These are phyloP conservation scores for Triplophysa dalaica DNA, from an alignment of 2,113 vertebrate genomes.

Conservation along the genomic window DNA sequence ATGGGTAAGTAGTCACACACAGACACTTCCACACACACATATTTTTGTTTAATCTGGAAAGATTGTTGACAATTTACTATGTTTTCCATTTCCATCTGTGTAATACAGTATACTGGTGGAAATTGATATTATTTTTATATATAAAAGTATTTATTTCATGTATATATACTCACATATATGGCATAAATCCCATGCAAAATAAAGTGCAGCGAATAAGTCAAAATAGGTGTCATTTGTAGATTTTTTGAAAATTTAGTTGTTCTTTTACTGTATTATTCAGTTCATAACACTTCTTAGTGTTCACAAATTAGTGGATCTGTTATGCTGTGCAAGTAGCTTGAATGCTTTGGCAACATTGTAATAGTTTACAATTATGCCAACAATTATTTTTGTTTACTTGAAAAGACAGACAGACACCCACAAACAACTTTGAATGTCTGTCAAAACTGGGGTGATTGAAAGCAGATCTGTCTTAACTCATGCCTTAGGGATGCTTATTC, in stretches of 20 bases:
- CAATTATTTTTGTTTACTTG: neutral
- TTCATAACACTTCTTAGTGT: neutral
- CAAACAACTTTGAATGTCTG: neutral
- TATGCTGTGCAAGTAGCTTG: neutral
- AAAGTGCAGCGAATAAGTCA: too few relatives aligned
- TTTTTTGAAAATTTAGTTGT: too few relatives aligned
- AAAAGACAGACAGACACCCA: neutral
- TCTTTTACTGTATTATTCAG: neutral
- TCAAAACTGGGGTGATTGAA: conserved; percentile 6
- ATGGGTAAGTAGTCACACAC: conserved; percentile 1
- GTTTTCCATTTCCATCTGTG: too few relatives aligned
- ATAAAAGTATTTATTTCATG: too few relatives aligned
- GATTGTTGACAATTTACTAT: too few relatives aligned
- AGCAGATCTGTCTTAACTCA: neutral
- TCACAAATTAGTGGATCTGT: neutral
- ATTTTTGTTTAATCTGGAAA: neutral
- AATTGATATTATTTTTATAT: too few relatives aligned
- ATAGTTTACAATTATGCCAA: neutral
- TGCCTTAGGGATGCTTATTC: neutral
- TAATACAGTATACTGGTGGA: too few relatives aligned
- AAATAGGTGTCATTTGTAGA: too few relatives aligned
- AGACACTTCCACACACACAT: neutral
- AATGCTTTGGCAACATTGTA: neutral
- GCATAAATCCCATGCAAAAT: too few relatives aligned
- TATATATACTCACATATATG: too few relatives aligned